Conservation (phyloP, 1,140 invertebrate genomes). For the Drosophila pandora region DNA sequence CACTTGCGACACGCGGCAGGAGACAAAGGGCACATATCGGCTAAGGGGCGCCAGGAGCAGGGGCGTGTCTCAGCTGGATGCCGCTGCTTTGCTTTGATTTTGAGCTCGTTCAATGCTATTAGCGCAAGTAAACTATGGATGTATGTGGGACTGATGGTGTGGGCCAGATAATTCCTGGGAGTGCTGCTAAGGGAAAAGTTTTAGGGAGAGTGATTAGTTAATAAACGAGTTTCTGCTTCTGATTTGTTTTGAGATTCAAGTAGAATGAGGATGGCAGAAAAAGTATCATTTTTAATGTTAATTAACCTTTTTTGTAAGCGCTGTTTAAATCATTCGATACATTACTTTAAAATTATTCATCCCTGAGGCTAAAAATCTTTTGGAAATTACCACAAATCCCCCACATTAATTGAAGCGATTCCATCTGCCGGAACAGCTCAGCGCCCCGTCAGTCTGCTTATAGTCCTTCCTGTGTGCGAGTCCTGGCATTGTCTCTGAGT, state of each 20-base stretch:
- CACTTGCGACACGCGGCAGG: slow-evolving; percentile 50
- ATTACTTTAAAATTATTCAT: background rate
- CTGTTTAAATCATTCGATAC: no score
- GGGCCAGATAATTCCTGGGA: slow-evolving; percentile 3
- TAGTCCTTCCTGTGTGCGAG: slow-evolving; percentile 6
- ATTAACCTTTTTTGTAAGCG: no score
- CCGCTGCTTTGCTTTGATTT: slow-evolving; percentile 65
- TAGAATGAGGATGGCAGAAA: no score
- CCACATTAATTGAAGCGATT: slow-evolving; percentile 41
- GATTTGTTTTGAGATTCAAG: background rate
- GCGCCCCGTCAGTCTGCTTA: background rate
- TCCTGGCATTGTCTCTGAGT: slow-evolving; percentile 54
- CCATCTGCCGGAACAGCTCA: slow-evolving; percentile 25
- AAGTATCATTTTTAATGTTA: no score
- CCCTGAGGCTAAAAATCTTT: background rate
- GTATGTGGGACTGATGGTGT: slow-evolving; percentile 2
- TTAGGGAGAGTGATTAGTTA: background rate
- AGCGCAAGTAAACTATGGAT: slow-evolving; percentile 66
- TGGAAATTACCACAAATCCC: slow-evolving; percentile 35
- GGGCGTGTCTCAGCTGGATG: slow-evolving; percentile 38
- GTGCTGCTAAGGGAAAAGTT: background rate
- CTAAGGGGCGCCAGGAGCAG: background rate
- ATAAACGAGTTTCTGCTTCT: background rate
- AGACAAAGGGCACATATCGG: slow-evolving; percentile 22
- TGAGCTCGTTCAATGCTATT: slow-evolving; percentile 66